A percentile compares a stretch with the other conserved stretches of the same genome.
phyloP scores from a whole-genome alignment of 2,888 invertebrate genomes.

The Drosophila buzzatii region DNA sequence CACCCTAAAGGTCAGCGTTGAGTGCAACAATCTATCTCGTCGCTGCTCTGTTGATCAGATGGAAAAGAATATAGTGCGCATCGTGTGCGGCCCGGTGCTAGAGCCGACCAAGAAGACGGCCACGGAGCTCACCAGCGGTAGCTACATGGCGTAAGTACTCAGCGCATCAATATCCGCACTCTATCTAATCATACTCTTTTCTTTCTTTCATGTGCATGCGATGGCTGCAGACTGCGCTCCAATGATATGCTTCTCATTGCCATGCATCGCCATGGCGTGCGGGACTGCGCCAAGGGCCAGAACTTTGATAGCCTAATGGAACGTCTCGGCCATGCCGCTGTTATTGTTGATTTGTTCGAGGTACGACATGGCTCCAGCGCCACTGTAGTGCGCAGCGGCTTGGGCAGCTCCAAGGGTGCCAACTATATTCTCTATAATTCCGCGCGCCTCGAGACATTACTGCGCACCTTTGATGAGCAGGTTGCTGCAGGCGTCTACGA shows the following conservation, averaged over 20 bases:
- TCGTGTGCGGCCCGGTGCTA: conserved; percentile 60
- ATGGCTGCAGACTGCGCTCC: conserved; percentile 86
- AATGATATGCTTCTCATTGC: conserved; percentile 89
- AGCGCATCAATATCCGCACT: no score
- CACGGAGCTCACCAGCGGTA: conserved; percentile 28
- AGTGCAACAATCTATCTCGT: conserved; percentile 48
- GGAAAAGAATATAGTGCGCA: conserved; percentile 8
- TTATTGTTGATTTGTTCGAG: conserved; percentile 89
- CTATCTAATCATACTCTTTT: background rate
- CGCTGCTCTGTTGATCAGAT: background rate
- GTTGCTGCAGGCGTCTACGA: conserved; percentile 87
- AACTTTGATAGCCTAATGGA: conserved; percentile 85
- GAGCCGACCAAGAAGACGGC: conserved; percentile 51
- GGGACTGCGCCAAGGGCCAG: conserved; percentile 78
- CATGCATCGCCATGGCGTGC: conserved; percentile 89
- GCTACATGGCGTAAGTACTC: conserved; percentile 54
- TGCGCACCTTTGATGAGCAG: conserved; percentile 88
- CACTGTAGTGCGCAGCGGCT: conserved; percentile 85
- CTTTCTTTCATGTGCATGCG: background rate
- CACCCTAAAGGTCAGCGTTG: conserved; percentile 53
- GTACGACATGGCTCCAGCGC: conserved; percentile 88
- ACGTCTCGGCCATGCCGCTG: conserved; percentile 89
- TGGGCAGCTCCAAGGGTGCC: conserved; percentile 86
- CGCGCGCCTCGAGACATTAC: conserved; percentile 89
- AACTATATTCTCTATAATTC: conserved; percentile 92